Percentiles rank a stretch among this genome's conserved stretches.
These are phyloP conservation scores for Rhombomys opimus DNA, from an alignment of 2,113 vertebrate species.

Conservation along the genomic window DNA sequence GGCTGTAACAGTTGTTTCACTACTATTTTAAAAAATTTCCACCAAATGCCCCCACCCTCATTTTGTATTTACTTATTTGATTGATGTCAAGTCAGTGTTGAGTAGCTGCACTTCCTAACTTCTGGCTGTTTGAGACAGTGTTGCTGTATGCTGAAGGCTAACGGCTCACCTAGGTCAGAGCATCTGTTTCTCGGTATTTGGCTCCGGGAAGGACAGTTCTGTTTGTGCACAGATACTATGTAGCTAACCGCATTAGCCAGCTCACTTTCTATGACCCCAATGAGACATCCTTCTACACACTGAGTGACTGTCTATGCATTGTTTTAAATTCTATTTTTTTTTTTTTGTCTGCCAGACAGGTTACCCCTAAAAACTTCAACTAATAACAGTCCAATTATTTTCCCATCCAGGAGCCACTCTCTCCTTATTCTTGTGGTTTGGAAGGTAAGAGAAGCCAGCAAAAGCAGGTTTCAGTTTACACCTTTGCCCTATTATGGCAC, in stretches of 20 bases:
- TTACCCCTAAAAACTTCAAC: not conserved
- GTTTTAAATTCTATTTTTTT: not conserved
- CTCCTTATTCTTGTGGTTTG: not conserved
- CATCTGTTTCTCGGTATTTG: not conserved
- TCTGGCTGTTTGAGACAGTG: not conserved
- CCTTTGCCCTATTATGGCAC: not conserved
- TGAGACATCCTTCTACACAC: not conserved
- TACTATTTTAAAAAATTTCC: not conserved
- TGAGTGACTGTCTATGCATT: not conserved
- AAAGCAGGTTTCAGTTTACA: not conserved
- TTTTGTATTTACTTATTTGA: conserved; percentile 4
- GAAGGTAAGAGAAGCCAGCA: too few species aligned
- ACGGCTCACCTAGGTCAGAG: not conserved
- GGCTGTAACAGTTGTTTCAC: not conserved
- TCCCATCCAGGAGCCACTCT: not conserved
- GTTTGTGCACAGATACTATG: not conserved
- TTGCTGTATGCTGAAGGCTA: accelerated
- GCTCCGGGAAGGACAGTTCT: not conserved
- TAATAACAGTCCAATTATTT: not conserved
- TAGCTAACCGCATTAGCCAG: not conserved
- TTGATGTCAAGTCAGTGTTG: not conserved
- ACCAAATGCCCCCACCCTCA: not conserved
- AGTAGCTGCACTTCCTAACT: not conserved
- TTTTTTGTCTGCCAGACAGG: not conserved
- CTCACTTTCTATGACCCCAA: not conserved